Evolutionary conservation across 2,888 invertebrate genomes (phyloP).

Genomic region (Andrena camellia): DNA sequence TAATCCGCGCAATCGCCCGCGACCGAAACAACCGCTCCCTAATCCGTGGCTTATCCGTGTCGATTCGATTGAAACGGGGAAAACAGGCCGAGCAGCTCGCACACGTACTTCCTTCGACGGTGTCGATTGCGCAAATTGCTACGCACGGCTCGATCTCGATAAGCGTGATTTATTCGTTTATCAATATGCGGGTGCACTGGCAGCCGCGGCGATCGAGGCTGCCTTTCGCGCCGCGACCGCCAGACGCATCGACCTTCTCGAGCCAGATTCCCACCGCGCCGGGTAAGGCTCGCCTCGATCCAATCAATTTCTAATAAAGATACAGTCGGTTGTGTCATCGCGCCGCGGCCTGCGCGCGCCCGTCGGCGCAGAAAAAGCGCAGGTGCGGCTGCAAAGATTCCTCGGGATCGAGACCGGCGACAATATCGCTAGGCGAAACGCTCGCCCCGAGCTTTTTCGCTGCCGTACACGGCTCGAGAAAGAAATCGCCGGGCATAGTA

Average conservation of each 20-base stretch:
- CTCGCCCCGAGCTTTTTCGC: constrained; percentile 5
- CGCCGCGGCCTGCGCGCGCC: not conserved
- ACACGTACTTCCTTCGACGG: not conserved
- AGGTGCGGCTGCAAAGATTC: constrained; percentile 28
- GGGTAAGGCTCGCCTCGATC: constrained; percentile 1
- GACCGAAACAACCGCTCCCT: too few relatives aligned
- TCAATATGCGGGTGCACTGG: constrained; percentile 31
- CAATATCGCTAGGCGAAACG: not conserved
- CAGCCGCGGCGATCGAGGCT: too few relatives aligned
- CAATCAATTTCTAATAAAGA: too few relatives aligned
- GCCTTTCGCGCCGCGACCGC: not conserved
- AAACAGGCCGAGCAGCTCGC: not conserved
- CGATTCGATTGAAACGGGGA: not conserved
- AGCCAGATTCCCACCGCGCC: not conserved
- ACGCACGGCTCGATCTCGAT: constrained; percentile 31
- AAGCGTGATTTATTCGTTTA: constrained; percentile 38
- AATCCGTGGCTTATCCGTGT: not conserved
- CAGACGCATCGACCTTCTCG: constrained; percentile 5
- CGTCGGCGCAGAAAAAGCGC: not conserved
- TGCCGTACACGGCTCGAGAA: constrained; percentile 15
- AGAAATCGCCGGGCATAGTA: constrained; percentile 32
- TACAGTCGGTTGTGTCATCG: not conserved
- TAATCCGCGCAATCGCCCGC: not conserved
- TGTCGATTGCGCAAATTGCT: constrained; percentile 11
- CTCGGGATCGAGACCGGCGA: constrained; percentile 12